Evolutionary conservation across 2,797 vertebrate species (phyloP).

Genomic region (Anisognathus igniventris): DNA sequence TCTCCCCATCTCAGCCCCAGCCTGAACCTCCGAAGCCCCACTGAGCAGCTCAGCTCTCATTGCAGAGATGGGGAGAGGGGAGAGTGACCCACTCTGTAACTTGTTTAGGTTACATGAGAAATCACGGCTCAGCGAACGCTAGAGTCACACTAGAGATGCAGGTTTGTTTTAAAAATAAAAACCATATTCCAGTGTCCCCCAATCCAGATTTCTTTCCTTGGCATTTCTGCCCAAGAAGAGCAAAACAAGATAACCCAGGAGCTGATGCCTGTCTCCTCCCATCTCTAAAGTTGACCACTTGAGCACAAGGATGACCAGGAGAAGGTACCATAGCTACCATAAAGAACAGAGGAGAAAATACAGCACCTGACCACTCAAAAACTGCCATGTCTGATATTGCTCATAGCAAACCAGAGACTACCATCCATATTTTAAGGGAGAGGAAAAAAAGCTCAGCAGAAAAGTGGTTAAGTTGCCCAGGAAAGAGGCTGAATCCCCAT

Average conservation of each 20-base stretch:
- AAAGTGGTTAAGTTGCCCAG: not conserved
- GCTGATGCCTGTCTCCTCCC: not conserved
- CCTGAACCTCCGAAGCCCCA: not conserved
- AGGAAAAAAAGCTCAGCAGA: not conserved
- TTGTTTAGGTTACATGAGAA: not conserved
- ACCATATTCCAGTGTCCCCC: not conserved
- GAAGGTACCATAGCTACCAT: not conserved
- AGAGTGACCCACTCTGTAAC: not conserved
- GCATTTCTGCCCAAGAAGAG: not conserved
- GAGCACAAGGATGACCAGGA: not conserved
- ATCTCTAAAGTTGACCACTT: not conserved
- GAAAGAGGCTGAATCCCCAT: not conserved
- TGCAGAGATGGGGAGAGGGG: not conserved
- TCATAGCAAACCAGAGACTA: not conserved
- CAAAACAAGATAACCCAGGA: not conserved
- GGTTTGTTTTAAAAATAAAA: conserved; percentile 21
- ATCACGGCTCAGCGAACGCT: not conserved
- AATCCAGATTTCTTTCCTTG: not conserved
- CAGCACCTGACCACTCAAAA: not conserved
- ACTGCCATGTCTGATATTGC: not conserved
- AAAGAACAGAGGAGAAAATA: not conserved
- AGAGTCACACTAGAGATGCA: conserved; percentile 29
- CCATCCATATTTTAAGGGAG: not conserved
- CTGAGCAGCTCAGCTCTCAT: not conserved
- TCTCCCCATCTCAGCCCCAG: not conserved